Conservation (phyloP, 2,113 vertebrate species). For the Tinamus guttatus region DNA sequence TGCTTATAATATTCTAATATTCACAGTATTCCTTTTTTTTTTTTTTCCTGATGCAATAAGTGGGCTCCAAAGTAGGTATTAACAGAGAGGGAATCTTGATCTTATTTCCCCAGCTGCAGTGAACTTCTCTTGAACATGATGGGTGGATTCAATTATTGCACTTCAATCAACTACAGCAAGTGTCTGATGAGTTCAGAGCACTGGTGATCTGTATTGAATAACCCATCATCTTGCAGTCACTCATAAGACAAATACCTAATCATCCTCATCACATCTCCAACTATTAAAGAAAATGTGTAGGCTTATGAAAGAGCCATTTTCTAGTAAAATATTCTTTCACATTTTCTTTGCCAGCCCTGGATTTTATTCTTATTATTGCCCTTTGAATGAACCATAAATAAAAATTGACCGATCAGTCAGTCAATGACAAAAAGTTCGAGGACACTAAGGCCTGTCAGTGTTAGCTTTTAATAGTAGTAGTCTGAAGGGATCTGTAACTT, state of each 20-base stretch:
- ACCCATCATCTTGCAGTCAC: neutral
- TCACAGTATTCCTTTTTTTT: rapidly evolving
- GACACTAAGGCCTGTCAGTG: neutral
- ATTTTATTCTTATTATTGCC: neutral
- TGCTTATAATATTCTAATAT: neutral
- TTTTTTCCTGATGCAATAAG: rapidly evolving
- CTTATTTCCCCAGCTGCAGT: neutral
- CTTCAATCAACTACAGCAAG: neutral
- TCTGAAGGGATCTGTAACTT: neutral
- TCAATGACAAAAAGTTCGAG: neutral
- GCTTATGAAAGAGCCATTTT: neutral
- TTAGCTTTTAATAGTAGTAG: neutral
- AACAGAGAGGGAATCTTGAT: neutral
- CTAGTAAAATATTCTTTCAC: neutral
- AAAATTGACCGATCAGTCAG: neutral
- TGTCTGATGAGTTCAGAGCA: neutral
- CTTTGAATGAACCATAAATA: neutral
- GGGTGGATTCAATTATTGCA: neutral
- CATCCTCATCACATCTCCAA: neutral
- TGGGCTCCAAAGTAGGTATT: neutral
- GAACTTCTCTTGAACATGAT: neutral
- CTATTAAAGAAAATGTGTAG: neutral
- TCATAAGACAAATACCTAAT: neutral
- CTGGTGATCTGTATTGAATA: neutral
- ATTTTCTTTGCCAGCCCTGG: neutral